phyloP scores from a whole-genome alignment of 2,113 vertebrate genomes.

The Paedocypris sp. region DNA sequence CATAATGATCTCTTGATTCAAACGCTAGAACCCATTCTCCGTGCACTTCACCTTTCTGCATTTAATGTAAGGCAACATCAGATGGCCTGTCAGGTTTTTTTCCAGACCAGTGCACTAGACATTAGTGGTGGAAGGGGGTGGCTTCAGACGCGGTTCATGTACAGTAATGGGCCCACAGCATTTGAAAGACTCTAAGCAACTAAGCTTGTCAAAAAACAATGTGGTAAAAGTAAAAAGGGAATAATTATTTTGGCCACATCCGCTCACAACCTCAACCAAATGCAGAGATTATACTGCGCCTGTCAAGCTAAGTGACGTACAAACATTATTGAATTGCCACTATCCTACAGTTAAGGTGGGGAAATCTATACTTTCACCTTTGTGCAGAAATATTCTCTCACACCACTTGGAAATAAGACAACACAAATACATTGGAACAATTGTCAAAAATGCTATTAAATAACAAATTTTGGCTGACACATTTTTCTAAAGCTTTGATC shows the following conservation, averaged over 20 bases:
- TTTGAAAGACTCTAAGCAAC: constrained; percentile 18
- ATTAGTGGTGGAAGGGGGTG: background rate
- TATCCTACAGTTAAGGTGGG: constrained; percentile 47
- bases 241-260: constrained; percentile 32
- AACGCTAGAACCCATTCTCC: background rate
- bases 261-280: constrained; percentile 35
- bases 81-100: constrained; percentile 17
- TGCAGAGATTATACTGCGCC: constrained; percentile 43
- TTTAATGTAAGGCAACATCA: constrained; percentile 9
- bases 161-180: constrained; percentile 2
- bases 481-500: no score
- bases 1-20: background rate
- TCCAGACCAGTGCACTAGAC: constrained; percentile 26
- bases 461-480: no score
- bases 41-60: background rate
- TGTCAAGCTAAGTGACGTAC: constrained; percentile 42
- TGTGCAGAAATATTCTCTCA: background rate
- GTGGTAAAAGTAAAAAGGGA: constrained; percentile 31
- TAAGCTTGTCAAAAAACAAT: constrained; percentile 33
- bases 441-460: no score
- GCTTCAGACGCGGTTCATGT: background rate
- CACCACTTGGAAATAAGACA: no score
- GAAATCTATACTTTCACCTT: background rate
- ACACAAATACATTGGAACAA: no score
- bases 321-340: constrained; percentile 40